Evolutionary conservation across 2,113 vertebrate species (phyloP).

Genomic region (Tor tambroides): DNA sequence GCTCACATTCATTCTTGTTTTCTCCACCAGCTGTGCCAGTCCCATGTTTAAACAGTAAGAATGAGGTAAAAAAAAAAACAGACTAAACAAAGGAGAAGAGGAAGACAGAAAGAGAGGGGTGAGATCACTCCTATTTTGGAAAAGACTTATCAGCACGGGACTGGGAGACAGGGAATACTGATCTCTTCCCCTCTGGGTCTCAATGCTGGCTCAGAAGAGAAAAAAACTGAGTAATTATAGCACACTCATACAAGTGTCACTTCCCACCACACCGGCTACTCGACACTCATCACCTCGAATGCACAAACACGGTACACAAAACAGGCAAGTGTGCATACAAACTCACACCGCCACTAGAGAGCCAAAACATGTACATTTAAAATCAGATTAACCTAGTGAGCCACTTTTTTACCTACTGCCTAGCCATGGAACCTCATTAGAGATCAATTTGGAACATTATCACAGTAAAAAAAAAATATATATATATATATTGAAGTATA

Average conservation of each 20-base stretch:
- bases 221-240: conserved; percentile 69
- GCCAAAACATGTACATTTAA: background rate
- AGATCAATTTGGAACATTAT: background rate
- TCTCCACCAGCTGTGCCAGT: conserved; percentile 42
- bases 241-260: conserved; percentile 68
- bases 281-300: conserved; percentile 11
- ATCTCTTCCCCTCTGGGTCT: conserved; percentile 64
- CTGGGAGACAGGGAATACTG: conserved; percentile 41
- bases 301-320: conserved; percentile 22
- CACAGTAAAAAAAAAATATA: no score
- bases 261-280: conserved; percentile 55
- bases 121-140: conserved; percentile 61
- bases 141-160: conserved; percentile 56
- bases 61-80: conserved; percentile 44
- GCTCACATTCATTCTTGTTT: conserved; percentile 10
- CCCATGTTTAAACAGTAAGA: conserved; percentile 40
- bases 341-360: background rate
- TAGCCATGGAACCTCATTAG: background rate
- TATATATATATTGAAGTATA: no score
- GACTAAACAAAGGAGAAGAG: conserved; percentile 57
- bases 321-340: background rate
- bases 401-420: background rate
- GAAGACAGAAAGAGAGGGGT: conserved; percentile 40
- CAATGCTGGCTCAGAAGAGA: conserved; percentile 53
- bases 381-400: background rate